Base-by-base conservation (phyloP, 2,113 vertebrate species). In the Trematomus loennbergii region DNA sequence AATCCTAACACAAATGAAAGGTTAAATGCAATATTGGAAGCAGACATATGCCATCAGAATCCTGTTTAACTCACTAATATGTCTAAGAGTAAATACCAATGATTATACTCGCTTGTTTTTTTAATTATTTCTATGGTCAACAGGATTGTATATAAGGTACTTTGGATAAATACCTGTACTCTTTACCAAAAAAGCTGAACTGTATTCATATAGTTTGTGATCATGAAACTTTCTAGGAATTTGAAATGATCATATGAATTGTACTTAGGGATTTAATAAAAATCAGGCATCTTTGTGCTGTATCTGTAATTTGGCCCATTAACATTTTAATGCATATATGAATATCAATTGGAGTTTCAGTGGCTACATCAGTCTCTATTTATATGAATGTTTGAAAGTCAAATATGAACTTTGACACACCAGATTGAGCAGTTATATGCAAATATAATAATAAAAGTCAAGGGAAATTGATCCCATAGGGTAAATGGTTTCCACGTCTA, bases 311-410 rank as follows among this genome's bases (percentile, higher is more conserved):
- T 72, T 72, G 25, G 45, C 55, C 71, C 71, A 85, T 86, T 79
- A 83, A 76, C 69, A 83, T 82, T 81, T 90, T 81, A 81, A 85
- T 88, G 74, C 75, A 82, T 84, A 77, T 81, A 88, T 88, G 77
- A 84, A 86, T 87, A 82, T 61, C 63, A 82, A 86, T 83, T 16
- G 33, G 22, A 60, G 48, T 79, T 62, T 48, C 73, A 80, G 22
- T 81, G 63, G 66, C 54, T 71, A 45, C 72, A 61, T 72, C 60
- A 50, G 5, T 75, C 75, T 83, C 45, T 72, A 12, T 82, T 72
- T 80, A 55, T 62, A 20, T 76, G 58, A 79, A 63, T 59, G 60
- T 40, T 73, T 36, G 55, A 65, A 84, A 77, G 62, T 73, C n/a
- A 72, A 75, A 73, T 62, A 76, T 79, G n/a, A 72, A 66, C 33